These are phyloP conservation scores for Epinephelus fuscoguttatus DNA, from an alignment of 2,113 vertebrate species.

Conservation along the genomic window DNA sequence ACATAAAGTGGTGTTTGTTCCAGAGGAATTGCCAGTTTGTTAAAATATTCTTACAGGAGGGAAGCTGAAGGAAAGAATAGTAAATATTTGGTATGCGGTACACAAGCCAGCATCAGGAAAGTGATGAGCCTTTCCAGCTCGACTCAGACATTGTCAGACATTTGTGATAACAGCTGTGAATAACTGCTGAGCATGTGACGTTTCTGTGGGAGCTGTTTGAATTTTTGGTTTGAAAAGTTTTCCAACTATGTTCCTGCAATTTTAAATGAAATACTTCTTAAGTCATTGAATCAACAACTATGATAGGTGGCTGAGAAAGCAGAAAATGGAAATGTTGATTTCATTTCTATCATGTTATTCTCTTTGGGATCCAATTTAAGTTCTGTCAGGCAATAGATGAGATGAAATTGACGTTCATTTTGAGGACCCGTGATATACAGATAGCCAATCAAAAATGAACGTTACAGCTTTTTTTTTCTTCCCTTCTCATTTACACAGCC, in stretches of 20 bases:
- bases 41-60: background rate
- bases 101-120: constrained; percentile 12
- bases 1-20: constrained; percentile 12
- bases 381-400: constrained; percentile 76
- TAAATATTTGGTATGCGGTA: constrained; percentile 18
- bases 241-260: constrained; percentile 32
- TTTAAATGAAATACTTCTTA: constrained; percentile 49
- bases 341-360: constrained; percentile 63
- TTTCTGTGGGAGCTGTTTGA: constrained; percentile 24
- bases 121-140: constrained; percentile 26
- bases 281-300: constrained; percentile 52
- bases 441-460: constrained; percentile 73
- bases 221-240: constrained; percentile 49
- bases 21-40: background rate
- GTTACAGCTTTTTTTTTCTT: constrained; percentile 7
- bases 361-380: constrained; percentile 76
- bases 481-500: constrained; percentile 51
- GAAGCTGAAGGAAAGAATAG: background rate
- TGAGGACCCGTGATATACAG: constrained; percentile 64
- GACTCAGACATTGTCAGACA: constrained; percentile 35
- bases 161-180: constrained; percentile 50
- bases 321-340: constrained; percentile 63
- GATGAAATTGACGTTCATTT: constrained; percentile 73
- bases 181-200: constrained; percentile 35
- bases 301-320: constrained; percentile 36